Evolutionary conservation across 2,113 vertebrate species (phyloP).

Genomic region (Rissa tridactyla): DNA sequence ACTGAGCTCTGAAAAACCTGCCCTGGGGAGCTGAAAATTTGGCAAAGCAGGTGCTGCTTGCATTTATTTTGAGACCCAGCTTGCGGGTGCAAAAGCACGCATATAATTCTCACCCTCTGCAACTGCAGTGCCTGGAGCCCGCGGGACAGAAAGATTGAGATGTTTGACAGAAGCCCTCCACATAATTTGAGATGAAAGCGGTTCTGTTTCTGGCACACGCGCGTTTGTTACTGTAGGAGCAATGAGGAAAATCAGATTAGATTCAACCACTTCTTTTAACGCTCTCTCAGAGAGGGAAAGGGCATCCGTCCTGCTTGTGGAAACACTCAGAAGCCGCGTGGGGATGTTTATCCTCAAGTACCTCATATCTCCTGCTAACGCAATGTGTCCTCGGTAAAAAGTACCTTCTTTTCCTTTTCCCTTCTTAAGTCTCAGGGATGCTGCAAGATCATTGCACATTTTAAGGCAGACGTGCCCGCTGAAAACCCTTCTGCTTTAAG

Average conservation of each 20-base stretch:
- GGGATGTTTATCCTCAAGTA: not conserved
- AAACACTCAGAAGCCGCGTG: not conserved
- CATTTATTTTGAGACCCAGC: not conserved
- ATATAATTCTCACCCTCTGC: conserved; percentile 10
- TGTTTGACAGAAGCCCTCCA: not conserved
- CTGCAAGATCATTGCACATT: not conserved
- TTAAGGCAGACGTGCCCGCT: not conserved
- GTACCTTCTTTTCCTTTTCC: not conserved
- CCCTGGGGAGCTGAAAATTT: not conserved
- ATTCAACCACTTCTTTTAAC: not conserved
- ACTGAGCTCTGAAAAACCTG: not conserved
- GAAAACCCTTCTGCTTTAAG: not conserved
- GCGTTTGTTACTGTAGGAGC: not conserved
- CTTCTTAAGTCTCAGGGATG: not conserved
- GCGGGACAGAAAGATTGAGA: conserved; percentile 6
- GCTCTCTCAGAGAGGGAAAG: not conserved
- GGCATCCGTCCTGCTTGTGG: not conserved
- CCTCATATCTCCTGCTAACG: not conserved
- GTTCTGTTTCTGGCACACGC: not conserved
- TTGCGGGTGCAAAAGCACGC: not conserved
- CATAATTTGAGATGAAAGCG: not conserved
- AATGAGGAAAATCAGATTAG: not conserved
- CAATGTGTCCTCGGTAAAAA: not conserved
- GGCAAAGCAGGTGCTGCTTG: conserved; percentile 4
- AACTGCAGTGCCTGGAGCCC: not conserved